Conservation (phyloP, 2,113 vertebrate genomes). For the Aphelocoma coerulescens region DNA sequence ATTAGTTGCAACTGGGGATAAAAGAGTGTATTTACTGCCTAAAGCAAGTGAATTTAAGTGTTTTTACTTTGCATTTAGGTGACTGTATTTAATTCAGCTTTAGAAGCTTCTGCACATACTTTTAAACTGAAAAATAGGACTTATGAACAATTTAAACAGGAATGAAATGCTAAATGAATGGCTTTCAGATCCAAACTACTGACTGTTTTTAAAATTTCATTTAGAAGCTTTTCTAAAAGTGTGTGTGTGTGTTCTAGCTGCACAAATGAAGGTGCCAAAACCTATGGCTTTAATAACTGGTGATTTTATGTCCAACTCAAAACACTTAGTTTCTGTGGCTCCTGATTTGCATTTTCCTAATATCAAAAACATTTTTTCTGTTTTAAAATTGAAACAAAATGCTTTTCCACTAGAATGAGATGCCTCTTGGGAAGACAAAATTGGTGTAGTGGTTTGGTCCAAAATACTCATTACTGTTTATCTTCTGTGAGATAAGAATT, state of each 20-base stretch:
- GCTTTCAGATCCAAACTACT: not conserved
- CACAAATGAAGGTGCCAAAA: not conserved
- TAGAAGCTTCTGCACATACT: not conserved
- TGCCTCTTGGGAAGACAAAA: not conserved
- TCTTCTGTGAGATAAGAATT: too few species aligned
- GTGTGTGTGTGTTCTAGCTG: not conserved
- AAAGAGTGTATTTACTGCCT: not conserved
- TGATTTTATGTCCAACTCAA: not conserved
- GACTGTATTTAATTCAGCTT: not conserved
- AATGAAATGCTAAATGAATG: not conserved
- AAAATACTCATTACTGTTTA: too few species aligned
- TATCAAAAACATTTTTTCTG: not conserved
- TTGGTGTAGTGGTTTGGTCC: too few species aligned
- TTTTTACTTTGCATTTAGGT: not conserved
- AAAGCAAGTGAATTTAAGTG: not conserved
- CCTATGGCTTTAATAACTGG: not conserved
- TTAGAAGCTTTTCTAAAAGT: not conserved
- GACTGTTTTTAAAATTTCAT: not conserved
- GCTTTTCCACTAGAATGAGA: not conserved
- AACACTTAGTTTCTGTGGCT: not conserved
- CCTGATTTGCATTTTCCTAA: not conserved
- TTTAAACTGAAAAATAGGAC: not conserved
- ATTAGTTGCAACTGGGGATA: not conserved
- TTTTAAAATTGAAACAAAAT: not conserved
- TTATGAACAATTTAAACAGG: not conserved